phyloP scores from a whole-genome alignment of 2,888 invertebrate species.

The Napeogenes sylphis region DNA sequence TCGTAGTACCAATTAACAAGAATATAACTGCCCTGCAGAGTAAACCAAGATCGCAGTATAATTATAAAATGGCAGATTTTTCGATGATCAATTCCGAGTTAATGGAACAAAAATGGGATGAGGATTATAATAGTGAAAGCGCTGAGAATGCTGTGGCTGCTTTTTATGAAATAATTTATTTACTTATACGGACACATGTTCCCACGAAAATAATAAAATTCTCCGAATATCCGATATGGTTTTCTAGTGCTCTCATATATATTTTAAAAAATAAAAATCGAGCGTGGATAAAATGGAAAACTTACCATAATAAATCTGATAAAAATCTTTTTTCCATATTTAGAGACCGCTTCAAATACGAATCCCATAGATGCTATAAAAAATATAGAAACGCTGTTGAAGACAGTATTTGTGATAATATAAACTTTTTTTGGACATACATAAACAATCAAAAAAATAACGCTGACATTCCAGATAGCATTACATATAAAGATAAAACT shows the following conservation, averaged over 20 bases:
- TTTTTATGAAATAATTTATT: neutral
- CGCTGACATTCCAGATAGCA: neutral
- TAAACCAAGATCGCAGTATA: too few relatives aligned
- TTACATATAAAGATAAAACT: neutral
- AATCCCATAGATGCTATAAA: neutral
- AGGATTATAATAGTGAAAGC: too few relatives aligned
- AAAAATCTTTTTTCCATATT: neutral
- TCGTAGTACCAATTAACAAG: too few relatives aligned
- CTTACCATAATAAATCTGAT: neutral
- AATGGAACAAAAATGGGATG: too few relatives aligned
- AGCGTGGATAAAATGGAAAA: neutral
- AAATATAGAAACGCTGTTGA: neutral
- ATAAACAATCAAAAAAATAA: neutral
- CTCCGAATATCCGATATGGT: neutral
- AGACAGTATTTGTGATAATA: neutral
- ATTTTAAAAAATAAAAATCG: neutral
- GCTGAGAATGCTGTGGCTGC: neutral
- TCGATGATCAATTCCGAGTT: too few relatives aligned
- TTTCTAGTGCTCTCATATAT: neutral
- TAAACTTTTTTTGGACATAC: neutral
- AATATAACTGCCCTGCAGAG: too few relatives aligned
- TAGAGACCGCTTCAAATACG: neutral
- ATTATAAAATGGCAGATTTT: too few relatives aligned
- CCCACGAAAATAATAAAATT: neutral
- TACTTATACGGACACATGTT: neutral